Conservation (phyloP, 2,797 vertebrate species). For the Coracias cyanogaster region DNA sequence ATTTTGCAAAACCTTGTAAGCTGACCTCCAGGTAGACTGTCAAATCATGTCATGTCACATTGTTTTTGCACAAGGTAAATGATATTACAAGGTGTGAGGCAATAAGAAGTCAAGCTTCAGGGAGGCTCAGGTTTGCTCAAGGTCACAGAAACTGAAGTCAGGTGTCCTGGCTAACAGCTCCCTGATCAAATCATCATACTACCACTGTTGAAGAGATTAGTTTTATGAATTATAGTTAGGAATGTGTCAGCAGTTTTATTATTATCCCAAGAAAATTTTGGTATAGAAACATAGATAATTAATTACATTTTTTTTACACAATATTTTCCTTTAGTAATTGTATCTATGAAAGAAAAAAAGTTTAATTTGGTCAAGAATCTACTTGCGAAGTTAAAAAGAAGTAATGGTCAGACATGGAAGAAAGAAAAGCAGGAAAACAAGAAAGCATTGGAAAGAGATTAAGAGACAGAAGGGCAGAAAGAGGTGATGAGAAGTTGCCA, state of each 20-base stretch:
- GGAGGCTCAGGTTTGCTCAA: not conserved
- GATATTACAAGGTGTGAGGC: not conserved
- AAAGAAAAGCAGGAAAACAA: not conserved
- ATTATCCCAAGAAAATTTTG: not conserved
- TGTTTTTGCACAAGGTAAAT: not conserved
- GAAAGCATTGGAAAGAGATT: not conserved
- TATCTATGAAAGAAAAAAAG: not conserved
- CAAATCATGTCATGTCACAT: not conserved
- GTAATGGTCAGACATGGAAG: not conserved
- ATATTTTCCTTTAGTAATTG: not conserved
- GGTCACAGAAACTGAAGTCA: slow-evolving; percentile 16
- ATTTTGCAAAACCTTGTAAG: not conserved
- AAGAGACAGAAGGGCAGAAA: not conserved
- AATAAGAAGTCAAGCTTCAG: not conserved
- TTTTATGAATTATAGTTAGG: not conserved
- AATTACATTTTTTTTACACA: not conserved
- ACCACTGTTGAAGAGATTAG: not conserved
- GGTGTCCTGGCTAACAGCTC: not conserved
- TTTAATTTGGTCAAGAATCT: not conserved
- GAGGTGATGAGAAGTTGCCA: not conserved
- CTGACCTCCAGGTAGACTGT: not conserved
- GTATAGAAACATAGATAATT: not conserved
- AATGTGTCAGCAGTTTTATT: not conserved
- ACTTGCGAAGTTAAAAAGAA: not conserved
- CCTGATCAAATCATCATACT: not conserved